Evolutionary conservation across 2,113 vertebrate species (phyloP).

Genomic region (Solea solea): DNA sequence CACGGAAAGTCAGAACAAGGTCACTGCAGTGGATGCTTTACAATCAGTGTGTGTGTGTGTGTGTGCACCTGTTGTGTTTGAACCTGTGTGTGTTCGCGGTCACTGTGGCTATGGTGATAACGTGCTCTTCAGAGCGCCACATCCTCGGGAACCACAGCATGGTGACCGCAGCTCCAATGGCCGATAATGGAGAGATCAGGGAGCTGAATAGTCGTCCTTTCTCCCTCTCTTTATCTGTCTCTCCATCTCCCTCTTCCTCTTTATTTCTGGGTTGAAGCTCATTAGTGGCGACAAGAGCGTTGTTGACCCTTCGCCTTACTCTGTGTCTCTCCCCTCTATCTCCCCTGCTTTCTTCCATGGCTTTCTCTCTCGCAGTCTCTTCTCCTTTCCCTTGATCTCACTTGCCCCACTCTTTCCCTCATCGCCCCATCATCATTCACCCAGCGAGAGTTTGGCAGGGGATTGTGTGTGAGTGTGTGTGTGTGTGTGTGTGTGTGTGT

Average conservation of each 20-base stretch:
- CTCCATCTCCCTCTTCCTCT: not conserved
- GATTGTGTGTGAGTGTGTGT: slow-evolving; percentile 26
- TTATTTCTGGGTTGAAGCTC: slow-evolving; percentile 48
- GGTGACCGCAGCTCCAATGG: slow-evolving; percentile 3
- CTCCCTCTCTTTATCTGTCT: slow-evolving; percentile 1
- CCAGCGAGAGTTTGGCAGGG: slow-evolving; percentile 63
- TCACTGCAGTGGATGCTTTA: not conserved
- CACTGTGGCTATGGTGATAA: slow-evolving; percentile 17
- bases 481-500: slow-evolving; percentile 17
- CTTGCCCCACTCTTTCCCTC: slow-evolving; percentile 56
- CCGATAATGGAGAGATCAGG: slow-evolving; percentile 26
- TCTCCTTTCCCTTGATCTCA: slow-evolving; percentile 42
- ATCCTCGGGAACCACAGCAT: slow-evolving; percentile 34
- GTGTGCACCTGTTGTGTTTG: not conserved
- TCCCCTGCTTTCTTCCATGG: slow-evolving; percentile 1
- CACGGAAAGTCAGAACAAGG: too few species aligned
- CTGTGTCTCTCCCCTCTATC: slow-evolving; percentile 39
- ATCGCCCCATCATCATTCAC: slow-evolving; percentile 72
- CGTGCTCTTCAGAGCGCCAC: slow-evolving; percentile 2
- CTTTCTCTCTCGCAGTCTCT: slow-evolving; percentile 11
- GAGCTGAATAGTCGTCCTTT: not conserved
- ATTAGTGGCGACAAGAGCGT: slow-evolving; percentile 63
- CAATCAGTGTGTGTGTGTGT: not conserved
- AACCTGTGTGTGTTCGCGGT: slow-evolving; percentile 6
- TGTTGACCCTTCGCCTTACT: slow-evolving; percentile 52